Conservation (phyloP, 2,888 invertebrate genomes). For the Rutpela maculata region DNA sequence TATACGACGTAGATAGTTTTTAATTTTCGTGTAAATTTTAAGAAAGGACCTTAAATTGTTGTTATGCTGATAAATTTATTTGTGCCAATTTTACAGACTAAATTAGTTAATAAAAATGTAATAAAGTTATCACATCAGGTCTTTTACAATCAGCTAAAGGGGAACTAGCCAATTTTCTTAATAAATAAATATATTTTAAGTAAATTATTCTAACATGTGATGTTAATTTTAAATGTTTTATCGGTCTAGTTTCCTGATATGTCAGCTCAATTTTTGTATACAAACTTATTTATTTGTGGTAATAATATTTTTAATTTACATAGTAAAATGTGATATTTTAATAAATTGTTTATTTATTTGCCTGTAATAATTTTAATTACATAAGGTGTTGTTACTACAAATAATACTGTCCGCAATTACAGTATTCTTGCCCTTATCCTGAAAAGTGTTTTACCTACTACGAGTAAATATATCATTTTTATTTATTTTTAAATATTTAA, state of each 20-base stretch:
- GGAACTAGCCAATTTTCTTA: slow-evolving; percentile 16
- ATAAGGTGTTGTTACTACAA: slow-evolving; percentile 39
- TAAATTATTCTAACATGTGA: slow-evolving; percentile 16
- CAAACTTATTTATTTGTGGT: slow-evolving; percentile 40
- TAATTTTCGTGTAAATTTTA: slow-evolving; percentile 19
- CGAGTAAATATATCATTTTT: slow-evolving; percentile 1
- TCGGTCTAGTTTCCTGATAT: slow-evolving; percentile 13
- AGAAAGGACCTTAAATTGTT: neutral
- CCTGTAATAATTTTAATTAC: slow-evolving; percentile 39
- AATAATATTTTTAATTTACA: slow-evolving; percentile 39
- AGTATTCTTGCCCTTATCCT: slow-evolving; percentile 35
- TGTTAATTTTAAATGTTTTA: slow-evolving; percentile 23
- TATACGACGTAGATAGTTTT: slow-evolving; percentile 30
- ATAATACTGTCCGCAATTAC: slow-evolving; percentile 29
- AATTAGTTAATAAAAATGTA: slow-evolving; percentile 18
- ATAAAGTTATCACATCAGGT: slow-evolving; percentile 18
- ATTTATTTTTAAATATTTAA: slow-evolving; percentile 38
- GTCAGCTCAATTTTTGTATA: slow-evolving; percentile 37
- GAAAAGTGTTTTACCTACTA: slow-evolving; percentile 10
- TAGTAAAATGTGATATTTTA: slow-evolving; percentile 40
- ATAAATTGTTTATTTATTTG: slow-evolving; percentile 40
- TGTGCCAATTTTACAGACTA: slow-evolving; percentile 33
- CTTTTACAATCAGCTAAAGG: slow-evolving; percentile 23
- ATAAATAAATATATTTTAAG: slow-evolving; percentile 26
- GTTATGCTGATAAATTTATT: slow-evolving; percentile 31